Evolutionary conservation across 2,113 vertebrate species (phyloP).

Genomic region (Muntiacus muntjak): DNA sequence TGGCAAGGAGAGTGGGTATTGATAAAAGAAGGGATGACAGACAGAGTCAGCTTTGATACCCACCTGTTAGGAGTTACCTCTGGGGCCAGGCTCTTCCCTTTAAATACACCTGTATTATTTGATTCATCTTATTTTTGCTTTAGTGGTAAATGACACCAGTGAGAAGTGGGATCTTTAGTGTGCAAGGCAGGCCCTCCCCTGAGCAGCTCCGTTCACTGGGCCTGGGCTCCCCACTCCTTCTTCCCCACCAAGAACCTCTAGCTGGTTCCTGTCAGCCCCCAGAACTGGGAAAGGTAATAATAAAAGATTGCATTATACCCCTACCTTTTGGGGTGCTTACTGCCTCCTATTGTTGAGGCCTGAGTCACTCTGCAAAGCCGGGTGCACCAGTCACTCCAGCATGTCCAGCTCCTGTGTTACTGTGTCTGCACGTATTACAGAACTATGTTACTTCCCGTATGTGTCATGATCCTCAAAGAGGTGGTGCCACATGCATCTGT

Average conservation of each 20-base stretch:
- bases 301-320: neutral
- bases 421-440: neutral
- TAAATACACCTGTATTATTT: neutral
- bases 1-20: too few species aligned
- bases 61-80: neutral
- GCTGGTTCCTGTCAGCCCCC: neutral
- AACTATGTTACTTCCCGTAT: too few species aligned
- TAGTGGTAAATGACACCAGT: neutral
- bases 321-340: neutral
- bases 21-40: neutral
- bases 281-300: neutral
- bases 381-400: neutral
- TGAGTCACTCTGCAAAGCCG: neutral
- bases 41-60: neutral
- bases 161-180: neutral
- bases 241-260: neutral
- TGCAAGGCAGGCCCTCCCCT: neutral
- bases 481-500: rapidly evolving
- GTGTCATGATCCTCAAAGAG: neutral
- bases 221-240: neutral
- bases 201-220: too few species aligned
- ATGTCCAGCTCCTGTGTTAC: rapidly evolving
- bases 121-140: neutral
- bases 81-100: neutral
- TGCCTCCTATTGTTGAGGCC: neutral